Base-by-base conservation (phyloP, 2,888 invertebrate species). In the Gastracanthus pulcherrimus region DNA sequence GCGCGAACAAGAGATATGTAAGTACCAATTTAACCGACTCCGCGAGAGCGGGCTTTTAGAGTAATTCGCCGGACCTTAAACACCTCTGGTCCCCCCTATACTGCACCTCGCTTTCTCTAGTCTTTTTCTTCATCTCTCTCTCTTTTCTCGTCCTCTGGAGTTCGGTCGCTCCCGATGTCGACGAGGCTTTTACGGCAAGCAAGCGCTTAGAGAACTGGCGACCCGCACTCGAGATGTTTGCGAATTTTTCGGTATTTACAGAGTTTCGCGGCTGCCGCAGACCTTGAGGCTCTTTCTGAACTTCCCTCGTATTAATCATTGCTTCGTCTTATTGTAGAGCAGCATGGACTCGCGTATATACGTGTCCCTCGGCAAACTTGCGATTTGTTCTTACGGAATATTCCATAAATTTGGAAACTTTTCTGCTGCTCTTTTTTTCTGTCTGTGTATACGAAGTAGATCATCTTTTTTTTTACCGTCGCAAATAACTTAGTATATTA, bases 11-110 rank as follows among this genome's bases (percentile, higher is more conserved):
- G 87, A 88, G 87, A 89, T 89, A 88, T 87, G 88, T 87, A 87
- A 89, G 88, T 87, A 88, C 88, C 87, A 87, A 88, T 89, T 88
- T 89, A 88, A 88, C 86, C 86, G 84, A 85, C 84, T 87, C 85
- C 78, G 75, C 78, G 82, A 45, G 45, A n/a, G n/a, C n/a, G n/a
- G 80, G 84, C 84, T 86, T 85, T 85, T 82, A 83, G 84, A 84
- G 83, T 85, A 84, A 85, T 86, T 86, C 82, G 83, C 82, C 76
- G 82, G 84, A 86, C 58, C 60, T 76, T 36, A 60, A 80, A 64
- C 80, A 60, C 75, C 60, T 38, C 36, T 26, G 36, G 19, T 11
- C 6, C 11, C 26, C 16, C 11, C 34, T 5, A 23, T 26, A 13
- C 31, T 55, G 13, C 7, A 5, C 41, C 29, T 55, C 23, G n/a